Evolutionary conservation across 2,888 invertebrate genomes (phyloP), one percentile per base, ranked within the genome.

Genomic region (Drosophila anceps): DNA sequence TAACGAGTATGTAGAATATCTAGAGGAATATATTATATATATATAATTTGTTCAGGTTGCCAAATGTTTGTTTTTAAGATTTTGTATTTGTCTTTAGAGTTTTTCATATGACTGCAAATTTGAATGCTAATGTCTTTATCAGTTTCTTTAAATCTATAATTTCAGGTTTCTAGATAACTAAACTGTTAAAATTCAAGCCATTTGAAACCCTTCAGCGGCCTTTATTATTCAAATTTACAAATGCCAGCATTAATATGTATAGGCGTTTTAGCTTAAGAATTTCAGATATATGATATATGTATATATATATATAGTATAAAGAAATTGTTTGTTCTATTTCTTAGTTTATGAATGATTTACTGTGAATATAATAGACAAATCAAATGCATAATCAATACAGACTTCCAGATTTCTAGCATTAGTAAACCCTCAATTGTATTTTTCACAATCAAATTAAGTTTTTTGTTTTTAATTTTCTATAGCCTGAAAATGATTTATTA

Each of bases 401-500:
- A 15, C 7, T 39, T 39, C 37, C n/a, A 39, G n/a, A 4, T n/a
- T 39, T 39, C 7, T 39, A 39, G 37, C n/a, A 24, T 24, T 24
- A 3, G 24, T 24, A 24, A 24, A 4, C 24, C 24, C 24, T 39
- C 9, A n/a, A 39, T 2, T 20, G 7, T 44, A 13, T 44, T 44
- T 13, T 20, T 43, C 5, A 43, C 2, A 43, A 20, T 20, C 12
- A 20, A 43, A 43, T 43, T 20, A 20, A 43, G 9, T 4, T 20
- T 20, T 46, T 12, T 20, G n/a, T 24, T 35, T 9, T n/a, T 24
- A 37, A 53, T 15, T 31, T 57, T 41, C 18, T 5, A 7, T 7
- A 31, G 31, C 15, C 24, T 2, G n/a, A 20, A 51, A 51, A 43
- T 58, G n/a, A 15, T 60, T 39, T 39, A 24, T 68, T 37, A 13